Evolutionary conservation across 1,140 invertebrate species (phyloP).

Genomic region (Drosophila littoralis): DNA sequence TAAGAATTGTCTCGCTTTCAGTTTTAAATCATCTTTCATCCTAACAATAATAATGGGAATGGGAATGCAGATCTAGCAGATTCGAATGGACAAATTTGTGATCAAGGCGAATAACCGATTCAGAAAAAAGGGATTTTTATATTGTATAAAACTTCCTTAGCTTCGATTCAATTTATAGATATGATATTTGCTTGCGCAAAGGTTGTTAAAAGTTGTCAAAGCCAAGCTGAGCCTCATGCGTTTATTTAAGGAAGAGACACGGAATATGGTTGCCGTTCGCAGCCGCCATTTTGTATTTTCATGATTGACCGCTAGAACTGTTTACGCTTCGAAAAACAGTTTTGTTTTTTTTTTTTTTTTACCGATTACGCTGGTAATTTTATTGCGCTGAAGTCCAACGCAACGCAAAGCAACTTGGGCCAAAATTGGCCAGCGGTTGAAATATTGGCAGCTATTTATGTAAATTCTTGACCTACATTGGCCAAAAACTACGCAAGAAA

Average conservation of each 20-base stretch:
- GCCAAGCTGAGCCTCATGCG: neutral
- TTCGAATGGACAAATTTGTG: neutral
- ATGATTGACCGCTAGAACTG: constrained; percentile 17
- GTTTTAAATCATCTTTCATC: neutral
- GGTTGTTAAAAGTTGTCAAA: neutral
- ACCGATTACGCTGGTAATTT: constrained; percentile 40
- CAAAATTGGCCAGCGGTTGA: constrained; percentile 34
- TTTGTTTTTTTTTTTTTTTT: constrained; percentile 9
- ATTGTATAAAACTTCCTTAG: too few species aligned
- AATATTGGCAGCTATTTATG: constrained; percentile 39
- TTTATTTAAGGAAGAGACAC: too few species aligned
- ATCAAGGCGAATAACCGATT: too few species aligned
- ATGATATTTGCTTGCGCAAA: too few species aligned
- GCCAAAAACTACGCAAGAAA: neutral
- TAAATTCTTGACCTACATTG: constrained; percentile 46
- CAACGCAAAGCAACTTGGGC: constrained; percentile 28
- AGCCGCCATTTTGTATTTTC: constrained; percentile 1
- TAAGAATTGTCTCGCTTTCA: neutral
- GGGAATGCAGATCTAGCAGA: neutral
- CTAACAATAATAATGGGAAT: neutral
- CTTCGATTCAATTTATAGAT: too few species aligned
- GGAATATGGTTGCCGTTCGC: neutral
- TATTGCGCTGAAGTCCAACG: constrained; percentile 14
- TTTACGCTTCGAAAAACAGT: constrained; percentile 40
- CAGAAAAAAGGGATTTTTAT: too few species aligned